Evolutionary conservation across 2,113 vertebrate species (phyloP), one percentile per base, ranked within the genome.

Genomic region (human (Homo sapiens)): DNA sequence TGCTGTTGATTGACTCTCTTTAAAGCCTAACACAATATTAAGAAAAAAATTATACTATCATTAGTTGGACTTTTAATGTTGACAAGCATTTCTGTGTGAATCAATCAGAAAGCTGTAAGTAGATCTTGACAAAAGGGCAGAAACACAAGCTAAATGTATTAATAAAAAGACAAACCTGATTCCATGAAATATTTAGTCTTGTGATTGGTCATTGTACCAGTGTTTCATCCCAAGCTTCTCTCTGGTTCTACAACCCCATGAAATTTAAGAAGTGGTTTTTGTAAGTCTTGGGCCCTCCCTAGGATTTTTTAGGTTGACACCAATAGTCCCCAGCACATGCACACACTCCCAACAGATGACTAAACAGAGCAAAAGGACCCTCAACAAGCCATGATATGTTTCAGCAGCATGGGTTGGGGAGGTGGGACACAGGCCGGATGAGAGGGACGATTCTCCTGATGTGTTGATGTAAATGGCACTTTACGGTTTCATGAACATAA

Each of bases 181-280:
- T 81, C n/a, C 1, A 9, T 4, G 50, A 4, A 23, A 16, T 48
- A 27, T 27, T 66, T 45, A 20, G 16, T 13, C 1, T 23, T 4
- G 8, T 18, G 25, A 8, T 0, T 9, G 13, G 10, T 30, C 38
- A 5, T 18, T 14, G 0, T 25, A 1, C 0, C 23, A 1, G 6
- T 7, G 6, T 25, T 13, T 23, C 3, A 2, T 35, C 32, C 32
- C 35, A 6, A 27, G 22, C 4, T 48, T 79, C 81, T 59, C 27
- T 55, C 50, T 35, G 40, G 10, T 13, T 88, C 85, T 18, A 18
- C 5, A 2, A 20, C 27, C 43, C 38, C 35, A 9, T 3, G 14
- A 57, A n/a, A 30, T 10, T 40, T 4, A 10, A 13, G 45, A n/a
- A 66, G 27, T n/a, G 35, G 18, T 30, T 64, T 64, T 6, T 3